Conservation (phyloP, 2,113 vertebrate genomes). For the Heliornis fulica region DNA sequence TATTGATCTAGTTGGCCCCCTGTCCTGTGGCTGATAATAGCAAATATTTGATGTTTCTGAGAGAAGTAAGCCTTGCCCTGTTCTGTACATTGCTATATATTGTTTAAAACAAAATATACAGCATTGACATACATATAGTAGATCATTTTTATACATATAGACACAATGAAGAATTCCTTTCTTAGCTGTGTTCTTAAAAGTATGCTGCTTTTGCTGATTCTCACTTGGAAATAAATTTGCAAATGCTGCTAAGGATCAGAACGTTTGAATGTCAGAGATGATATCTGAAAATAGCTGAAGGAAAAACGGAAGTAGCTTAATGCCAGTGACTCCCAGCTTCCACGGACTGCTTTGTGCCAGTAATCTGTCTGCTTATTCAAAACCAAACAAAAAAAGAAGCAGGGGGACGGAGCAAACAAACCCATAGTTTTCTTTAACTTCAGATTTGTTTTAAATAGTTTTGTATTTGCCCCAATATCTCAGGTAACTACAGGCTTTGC, state of each 20-base stretch:
- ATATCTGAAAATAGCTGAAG: neutral
- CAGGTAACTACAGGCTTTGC: neutral
- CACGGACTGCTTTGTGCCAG: neutral
- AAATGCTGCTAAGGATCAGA: neutral
- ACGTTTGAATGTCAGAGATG: neutral
- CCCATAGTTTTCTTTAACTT: neutral
- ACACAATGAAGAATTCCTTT: neutral
- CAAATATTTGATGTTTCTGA: neutral
- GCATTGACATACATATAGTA: no score
- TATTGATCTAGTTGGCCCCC: conserved; percentile 52
- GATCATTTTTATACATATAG: no score
- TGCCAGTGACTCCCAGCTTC: neutral
- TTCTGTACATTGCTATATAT: neutral
- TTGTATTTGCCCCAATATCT: neutral
- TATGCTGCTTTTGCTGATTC: neutral
- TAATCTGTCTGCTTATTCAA: neutral
- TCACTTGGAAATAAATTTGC: neutral
- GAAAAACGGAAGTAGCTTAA: neutral
- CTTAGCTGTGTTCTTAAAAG: neutral
- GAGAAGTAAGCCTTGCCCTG: neutral
- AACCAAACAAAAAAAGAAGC: neutral
- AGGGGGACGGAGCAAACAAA: neutral
- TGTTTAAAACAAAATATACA: no score
- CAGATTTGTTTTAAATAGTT: neutral
- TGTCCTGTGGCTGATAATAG: conserved; percentile 27